Percentiles rank a stretch among this genome's conserved stretches.
Evolutionary conservation across 1,140 invertebrate species (phyloP).

Genomic region (Penaeus chinensis): DNA sequence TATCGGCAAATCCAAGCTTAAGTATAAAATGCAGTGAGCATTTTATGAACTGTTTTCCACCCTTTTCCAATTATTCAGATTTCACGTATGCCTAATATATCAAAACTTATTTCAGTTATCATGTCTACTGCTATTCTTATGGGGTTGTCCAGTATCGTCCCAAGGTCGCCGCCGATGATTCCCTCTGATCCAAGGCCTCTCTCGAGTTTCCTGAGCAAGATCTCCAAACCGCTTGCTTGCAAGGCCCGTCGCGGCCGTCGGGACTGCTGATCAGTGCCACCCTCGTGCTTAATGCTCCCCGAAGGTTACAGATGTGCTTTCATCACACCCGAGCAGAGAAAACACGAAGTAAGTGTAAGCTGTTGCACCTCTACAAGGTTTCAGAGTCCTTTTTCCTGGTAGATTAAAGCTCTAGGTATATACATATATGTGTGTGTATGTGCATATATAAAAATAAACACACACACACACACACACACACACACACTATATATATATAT

Average conservation of each 20-base stretch:
- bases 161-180: slow-evolving; percentile 10
- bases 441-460: no score
- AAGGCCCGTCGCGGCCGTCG: slow-evolving; percentile 1
- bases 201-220: neutral
- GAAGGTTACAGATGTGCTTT: neutral
- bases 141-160: slow-evolving; percentile 3
- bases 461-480: no score
- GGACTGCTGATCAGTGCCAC: neutral
- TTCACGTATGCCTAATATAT: no score
- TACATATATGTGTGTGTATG: no score
- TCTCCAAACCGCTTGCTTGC: neutral
- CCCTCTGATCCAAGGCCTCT: neutral
- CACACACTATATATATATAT: no score
- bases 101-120: no score
- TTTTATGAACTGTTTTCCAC: no score
- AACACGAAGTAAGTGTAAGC: neutral
- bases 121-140: no score
- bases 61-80: no score
- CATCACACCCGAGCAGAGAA: neutral
- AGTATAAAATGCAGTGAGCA: no score
- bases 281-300: neutral
- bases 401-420: neutral
- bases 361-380: neutral
- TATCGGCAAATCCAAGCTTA: no score
- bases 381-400: neutral